Base-by-base conservation (phyloP, 2,113 vertebrate genomes). In the Trematocara unimaculatum region DNA sequence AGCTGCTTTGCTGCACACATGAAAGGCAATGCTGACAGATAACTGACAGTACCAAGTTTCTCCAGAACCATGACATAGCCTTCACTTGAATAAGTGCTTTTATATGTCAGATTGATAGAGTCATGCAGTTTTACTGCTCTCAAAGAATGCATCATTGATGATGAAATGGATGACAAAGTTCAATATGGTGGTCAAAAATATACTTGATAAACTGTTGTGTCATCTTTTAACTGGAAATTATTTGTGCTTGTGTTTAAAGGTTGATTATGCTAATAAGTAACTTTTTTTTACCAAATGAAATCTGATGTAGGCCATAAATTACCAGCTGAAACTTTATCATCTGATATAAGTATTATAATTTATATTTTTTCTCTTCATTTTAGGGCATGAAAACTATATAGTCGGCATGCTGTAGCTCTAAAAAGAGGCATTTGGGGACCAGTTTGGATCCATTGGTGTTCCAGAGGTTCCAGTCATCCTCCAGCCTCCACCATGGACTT, bases 401-500 rank as follows among this genome's bases (percentile, higher is more conserved):
- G 94, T 93, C 92, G 90, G 89, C 77, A 90, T 91, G 82, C 84
- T 92, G 80, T 92, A 88, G 85, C 72, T 86, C 72, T 45, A 15
- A 49, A 87, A 79, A 74, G 49, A 92, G 78, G 85, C 81, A 93
- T 83, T 90, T 85, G 82, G 87, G 89, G 85, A 91, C 80, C 90
- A 92, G 70, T 51, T 90, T 91, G 88, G 87, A 93, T 86, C 88
- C 88, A 88, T 87, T 83, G 87, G 90, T 85, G 79, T 83, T 86
- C 64, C 81, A 90, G 81, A 91, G 89, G 82, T 92, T 87, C 84
- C 86, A 35, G 47, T 86, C 81, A 64, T 42, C 56, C 58, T 88
- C 54, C 96, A 78, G 96, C 97, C 95, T 97, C 96, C 91, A 97
- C 97, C 96, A 99, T 99, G 98, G 99, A 99, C 95, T 99, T 99